Evolutionary conservation across 2,888 invertebrate species (phyloP).

Genomic region (Sclerodermus sp.): DNA sequence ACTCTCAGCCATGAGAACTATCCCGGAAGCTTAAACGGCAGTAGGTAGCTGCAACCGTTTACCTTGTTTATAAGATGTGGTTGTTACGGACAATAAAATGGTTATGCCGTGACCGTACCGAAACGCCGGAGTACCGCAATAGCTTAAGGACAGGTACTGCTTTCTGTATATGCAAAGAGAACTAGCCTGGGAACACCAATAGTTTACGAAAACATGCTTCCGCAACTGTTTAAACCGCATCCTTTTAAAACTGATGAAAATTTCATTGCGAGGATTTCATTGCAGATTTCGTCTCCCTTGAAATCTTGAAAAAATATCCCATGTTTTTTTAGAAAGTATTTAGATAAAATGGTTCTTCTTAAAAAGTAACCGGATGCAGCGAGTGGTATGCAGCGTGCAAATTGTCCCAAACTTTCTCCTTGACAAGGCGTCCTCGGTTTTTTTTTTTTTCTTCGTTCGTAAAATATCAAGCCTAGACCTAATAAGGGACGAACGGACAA

Average conservation of each 20-base stretch:
- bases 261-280: too few species aligned
- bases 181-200: too few species aligned
- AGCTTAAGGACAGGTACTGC: constrained; percentile 27
- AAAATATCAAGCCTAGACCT: constrained; percentile 20
- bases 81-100: constrained; percentile 38
- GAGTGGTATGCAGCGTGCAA: not conserved
- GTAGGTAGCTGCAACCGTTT: constrained; percentile 21
- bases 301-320: too few species aligned
- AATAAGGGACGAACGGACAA: constrained; percentile 10
- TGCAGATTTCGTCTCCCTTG: too few species aligned
- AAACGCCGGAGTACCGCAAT: constrained; percentile 32
- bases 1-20: constrained; percentile 5
- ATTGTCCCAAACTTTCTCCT: constrained; percentile 11
- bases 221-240: not conserved
- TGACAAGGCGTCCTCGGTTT: not conserved
- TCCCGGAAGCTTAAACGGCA: constrained; percentile 17
- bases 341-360: not conserved
- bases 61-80: constrained; percentile 27
- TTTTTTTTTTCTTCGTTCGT: constrained; percentile 14
- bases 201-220: not conserved
- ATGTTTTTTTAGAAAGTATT: constrained; percentile 1
- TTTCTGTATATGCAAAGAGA: not conserved
- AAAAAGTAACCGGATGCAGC: not conserved
- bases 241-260: too few species aligned
- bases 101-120: constrained; percentile 36